Evolutionary conservation across 2,797 vertebrate genomes (phyloP), one percentile per base, ranked within the genome.

Genomic region (Rhinatrema bivittatum): DNA sequence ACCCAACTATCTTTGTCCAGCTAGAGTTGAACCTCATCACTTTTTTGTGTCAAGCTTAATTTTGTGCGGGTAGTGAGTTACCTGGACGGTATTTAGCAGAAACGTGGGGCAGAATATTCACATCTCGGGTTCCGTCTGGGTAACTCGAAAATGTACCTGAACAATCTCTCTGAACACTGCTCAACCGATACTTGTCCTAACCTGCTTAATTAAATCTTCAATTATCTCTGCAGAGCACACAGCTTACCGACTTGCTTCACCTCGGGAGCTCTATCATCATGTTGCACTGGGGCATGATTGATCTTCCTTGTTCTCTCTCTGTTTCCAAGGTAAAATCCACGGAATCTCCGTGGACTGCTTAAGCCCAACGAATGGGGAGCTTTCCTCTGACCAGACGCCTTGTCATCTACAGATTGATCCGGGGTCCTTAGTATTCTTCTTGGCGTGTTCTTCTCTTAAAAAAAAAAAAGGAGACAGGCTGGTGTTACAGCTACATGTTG

Each of bases 241-340:
- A 3, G 47, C 87, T 81, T 76, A 98, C 96, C 92, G 18, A 91
- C 74, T 72, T 90, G 93, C 20, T 68, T 79, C 6, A 68, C 58
- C 41, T 89, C 81, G 17, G 86, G 81, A 21, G 81, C 87, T 49
- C 87, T 86, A 62, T 86, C 85, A 52, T 91, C 89, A 17, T 90
- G 87, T 0, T 79, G 87, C 55, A 87, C 67, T 0, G 88, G 88
- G 36, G 78, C 71, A 28, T 87, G 74, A 34, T 87, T 79, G 72
- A 84, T 78, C 61, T 76, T 82, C 68, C 68, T 84, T 65, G 47
- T 62, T 66, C 81, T 84, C 45, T 86, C 81, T 38, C 86, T 79
- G 9, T 85, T 69, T 26, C 68, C 78, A 36, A 68, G 71, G 37
- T 64, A 41, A 58, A 72, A 60, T 35, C 63, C 77, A 56, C 75